phyloP scores from a whole-genome alignment of 2,113 vertebrate genomes.

The Porphyrio hochstetteri region DNA sequence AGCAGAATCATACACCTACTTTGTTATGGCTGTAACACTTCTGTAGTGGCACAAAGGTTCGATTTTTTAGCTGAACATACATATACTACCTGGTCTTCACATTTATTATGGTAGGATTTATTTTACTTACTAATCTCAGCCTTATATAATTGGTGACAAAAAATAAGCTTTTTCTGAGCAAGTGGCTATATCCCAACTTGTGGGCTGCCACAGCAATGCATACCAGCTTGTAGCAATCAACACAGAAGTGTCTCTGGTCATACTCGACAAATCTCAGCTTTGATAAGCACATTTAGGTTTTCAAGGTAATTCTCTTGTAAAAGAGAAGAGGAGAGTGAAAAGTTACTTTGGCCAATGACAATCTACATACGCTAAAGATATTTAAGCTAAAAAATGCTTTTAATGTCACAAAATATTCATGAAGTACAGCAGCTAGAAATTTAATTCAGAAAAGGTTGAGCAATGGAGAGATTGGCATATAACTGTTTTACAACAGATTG shows the following conservation, averaged over 20 bases:
- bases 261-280: not conserved
- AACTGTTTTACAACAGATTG: not conserved
- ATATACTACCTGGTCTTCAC: not conserved
- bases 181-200: not conserved
- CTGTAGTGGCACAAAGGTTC: not conserved
- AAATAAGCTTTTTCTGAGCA: not conserved
- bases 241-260: not conserved
- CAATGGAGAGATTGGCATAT: not conserved
- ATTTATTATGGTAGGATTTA: not conserved
- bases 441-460: not conserved
- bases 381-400: not conserved
- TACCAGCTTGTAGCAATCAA: not conserved
- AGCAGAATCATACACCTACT: not conserved
- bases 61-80: not conserved
- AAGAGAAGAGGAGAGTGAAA: not conserved
- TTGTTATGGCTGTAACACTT: not conserved
- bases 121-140: not conserved
- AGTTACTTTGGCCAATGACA: accelerated
- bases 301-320: not conserved
- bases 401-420: not conserved
- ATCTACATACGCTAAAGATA: not conserved
- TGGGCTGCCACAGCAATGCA: not conserved
- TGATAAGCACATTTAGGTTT: not conserved
- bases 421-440: not conserved
- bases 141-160: not conserved